These are phyloP conservation scores for Andrena dorsata DNA, from an alignment of 2,888 invertebrate species.

Conservation along the genomic window DNA sequence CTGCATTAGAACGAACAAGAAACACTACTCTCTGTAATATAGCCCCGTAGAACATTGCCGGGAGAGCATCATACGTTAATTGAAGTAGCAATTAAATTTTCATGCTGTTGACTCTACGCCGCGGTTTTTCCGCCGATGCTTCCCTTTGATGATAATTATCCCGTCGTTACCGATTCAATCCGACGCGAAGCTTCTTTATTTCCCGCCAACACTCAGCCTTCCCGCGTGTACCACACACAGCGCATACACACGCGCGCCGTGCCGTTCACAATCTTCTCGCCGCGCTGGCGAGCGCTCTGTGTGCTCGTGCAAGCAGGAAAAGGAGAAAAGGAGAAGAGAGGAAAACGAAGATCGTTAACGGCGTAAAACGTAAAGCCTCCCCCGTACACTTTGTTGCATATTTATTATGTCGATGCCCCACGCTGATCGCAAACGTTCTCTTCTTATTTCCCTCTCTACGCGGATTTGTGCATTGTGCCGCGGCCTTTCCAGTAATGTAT, in stretches of 20 bases:
- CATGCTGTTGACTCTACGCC: constrained; percentile 30
- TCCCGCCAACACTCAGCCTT: constrained; percentile 4
- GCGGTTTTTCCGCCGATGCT: constrained; percentile 18
- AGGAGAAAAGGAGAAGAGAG: no score
- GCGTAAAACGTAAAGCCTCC: not conserved
- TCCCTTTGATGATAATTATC: constrained; percentile 28
- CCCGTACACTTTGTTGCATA: not conserved
- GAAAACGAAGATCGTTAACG: constrained; percentile 14
- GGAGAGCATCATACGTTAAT: constrained; percentile 41
- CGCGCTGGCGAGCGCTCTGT: not conserved
- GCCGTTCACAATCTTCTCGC: not conserved
- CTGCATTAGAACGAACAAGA: not conserved
- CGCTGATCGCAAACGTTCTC: constrained; percentile 21
- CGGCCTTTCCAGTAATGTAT: constrained; percentile 34
- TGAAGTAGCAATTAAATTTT: constrained; percentile 50
- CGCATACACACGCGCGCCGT: not conserved
- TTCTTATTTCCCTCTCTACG: constrained; percentile 3
- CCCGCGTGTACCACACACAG: not conserved
- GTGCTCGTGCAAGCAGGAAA: not conserved
- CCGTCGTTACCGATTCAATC: constrained; percentile 29
- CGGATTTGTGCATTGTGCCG: constrained; percentile 43
- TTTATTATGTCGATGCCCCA: constrained; percentile 11
- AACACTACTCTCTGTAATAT: not conserved
- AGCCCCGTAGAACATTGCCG: not conserved
- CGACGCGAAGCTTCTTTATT: constrained; percentile 11